Conservation (phyloP, 2,888 invertebrate species). For the Apodemia mormo region DNA sequence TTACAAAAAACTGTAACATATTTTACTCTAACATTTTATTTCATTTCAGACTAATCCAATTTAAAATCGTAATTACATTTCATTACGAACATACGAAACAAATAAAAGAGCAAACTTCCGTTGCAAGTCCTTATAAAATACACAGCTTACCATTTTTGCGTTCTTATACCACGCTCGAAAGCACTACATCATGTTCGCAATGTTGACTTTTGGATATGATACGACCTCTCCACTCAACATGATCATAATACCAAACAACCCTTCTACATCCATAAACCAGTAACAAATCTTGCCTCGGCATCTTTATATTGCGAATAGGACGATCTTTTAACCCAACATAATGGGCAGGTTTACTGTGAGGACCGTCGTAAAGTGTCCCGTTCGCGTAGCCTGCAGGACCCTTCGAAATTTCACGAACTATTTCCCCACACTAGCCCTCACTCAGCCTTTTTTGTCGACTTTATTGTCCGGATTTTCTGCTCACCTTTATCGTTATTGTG, state of each 20-base stretch:
- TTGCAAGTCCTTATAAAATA: slow-evolving; percentile 34
- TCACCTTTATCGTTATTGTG: slow-evolving; percentile 81
- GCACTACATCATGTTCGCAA: slow-evolving; percentile 71
- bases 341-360: slow-evolving; percentile 78
- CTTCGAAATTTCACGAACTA: slow-evolving; percentile 80
- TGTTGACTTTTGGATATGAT: slow-evolving; percentile 75
- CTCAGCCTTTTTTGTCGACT: slow-evolving; percentile 76
- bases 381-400: slow-evolving; percentile 60
- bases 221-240: slow-evolving; percentile 69
- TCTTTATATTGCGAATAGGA: slow-evolving; percentile 76
- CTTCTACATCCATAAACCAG: slow-evolving; percentile 78
- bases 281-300: slow-evolving; percentile 79
- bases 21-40: background rate
- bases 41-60: slow-evolving; percentile 10
- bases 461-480: slow-evolving; percentile 80
- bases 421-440: slow-evolving; percentile 76
- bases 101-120: slow-evolving; percentile 31
- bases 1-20: background rate
- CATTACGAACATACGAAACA: slow-evolving; percentile 27
- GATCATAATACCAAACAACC: slow-evolving; percentile 79
- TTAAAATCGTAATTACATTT: slow-evolving; percentile 20
- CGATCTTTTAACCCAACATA: slow-evolving; percentile 80
- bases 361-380: slow-evolving; percentile 79
- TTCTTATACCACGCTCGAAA: slow-evolving; percentile 61
- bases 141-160: slow-evolving; percentile 56